Conservation (phyloP, 2,113 vertebrate genomes). For the Rhagologus leucostigma region DNA sequence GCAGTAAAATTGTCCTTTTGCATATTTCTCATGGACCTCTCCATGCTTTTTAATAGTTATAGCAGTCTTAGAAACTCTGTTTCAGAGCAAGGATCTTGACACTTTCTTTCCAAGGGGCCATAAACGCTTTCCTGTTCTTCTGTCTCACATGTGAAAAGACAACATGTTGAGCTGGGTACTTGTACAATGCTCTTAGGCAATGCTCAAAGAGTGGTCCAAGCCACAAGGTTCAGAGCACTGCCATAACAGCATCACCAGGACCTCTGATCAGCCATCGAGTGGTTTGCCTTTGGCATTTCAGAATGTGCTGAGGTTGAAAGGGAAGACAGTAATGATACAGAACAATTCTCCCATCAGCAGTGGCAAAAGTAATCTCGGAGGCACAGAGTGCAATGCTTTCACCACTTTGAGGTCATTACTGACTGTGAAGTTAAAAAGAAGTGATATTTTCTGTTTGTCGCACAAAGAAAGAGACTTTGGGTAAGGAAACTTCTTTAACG, state of each 20-base stretch:
- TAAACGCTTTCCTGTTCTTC: not conserved
- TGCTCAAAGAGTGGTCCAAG: not conserved
- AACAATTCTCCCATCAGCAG: conserved; percentile 3
- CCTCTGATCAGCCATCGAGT: not conserved
- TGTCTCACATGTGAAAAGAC: not conserved
- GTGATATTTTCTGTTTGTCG: not conserved
- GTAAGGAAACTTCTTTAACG: not conserved
- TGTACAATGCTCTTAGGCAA: not conserved
- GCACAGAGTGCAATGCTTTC: not conserved
- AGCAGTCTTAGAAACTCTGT: not conserved
- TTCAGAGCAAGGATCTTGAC: not conserved
- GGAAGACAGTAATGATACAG: conserved; percentile 24
- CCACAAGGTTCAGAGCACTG: conserved; percentile 12
- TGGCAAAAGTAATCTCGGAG: not conserved
- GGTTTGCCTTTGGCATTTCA: conserved; percentile 35
- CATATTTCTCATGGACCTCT: not conserved
- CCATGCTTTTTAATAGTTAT: not conserved
- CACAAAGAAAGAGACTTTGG: not conserved
- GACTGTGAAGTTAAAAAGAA: not conserved
- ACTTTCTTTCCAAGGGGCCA: not conserved
- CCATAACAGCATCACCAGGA: not conserved
- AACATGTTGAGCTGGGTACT: not conserved
- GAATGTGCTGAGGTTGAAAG: conserved; percentile 39
- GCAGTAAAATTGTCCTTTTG: not conserved
- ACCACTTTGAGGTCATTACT: not conserved